phyloP scores from a whole-genome alignment of 2,797 vertebrate species.

The Cygnus olor region DNA sequence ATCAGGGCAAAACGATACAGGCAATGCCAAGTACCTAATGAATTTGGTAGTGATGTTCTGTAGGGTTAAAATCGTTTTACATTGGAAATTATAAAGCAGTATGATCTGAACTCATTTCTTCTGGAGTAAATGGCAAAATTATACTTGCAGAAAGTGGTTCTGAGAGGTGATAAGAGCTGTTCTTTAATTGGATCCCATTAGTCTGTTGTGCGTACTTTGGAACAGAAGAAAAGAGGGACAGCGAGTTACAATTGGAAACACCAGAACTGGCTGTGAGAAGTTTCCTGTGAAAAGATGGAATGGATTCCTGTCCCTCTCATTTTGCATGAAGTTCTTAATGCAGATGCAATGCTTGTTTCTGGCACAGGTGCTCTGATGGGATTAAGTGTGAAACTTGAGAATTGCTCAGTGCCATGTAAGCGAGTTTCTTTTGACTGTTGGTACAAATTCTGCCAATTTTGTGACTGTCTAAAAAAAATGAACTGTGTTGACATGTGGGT shows the following conservation, averaged over 20 bases:
- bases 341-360: neutral
- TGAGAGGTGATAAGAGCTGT: neutral
- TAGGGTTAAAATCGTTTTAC: neutral
- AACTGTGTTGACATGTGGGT: neutral
- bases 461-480: neutral
- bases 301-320: neutral
- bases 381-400: neutral
- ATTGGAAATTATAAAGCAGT: neutral
- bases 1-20: neutral
- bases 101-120: neutral
- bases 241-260: neutral
- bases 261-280: neutral
- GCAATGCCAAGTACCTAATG: neutral
- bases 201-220: neutral
- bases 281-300: neutral
- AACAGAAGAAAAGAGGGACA: neutral
- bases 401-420: neutral
- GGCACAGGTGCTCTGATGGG: neutral
- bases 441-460: neutral
- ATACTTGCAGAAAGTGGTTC: neutral
- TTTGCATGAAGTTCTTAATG: neutral
- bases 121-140: neutral
- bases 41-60: neutral
- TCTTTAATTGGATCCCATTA: fast-evolving
- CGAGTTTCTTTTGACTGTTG: neutral